Conservation (phyloP, 2,797 vertebrate genomes). For the Arrhamphus sclerolepis region DNA sequence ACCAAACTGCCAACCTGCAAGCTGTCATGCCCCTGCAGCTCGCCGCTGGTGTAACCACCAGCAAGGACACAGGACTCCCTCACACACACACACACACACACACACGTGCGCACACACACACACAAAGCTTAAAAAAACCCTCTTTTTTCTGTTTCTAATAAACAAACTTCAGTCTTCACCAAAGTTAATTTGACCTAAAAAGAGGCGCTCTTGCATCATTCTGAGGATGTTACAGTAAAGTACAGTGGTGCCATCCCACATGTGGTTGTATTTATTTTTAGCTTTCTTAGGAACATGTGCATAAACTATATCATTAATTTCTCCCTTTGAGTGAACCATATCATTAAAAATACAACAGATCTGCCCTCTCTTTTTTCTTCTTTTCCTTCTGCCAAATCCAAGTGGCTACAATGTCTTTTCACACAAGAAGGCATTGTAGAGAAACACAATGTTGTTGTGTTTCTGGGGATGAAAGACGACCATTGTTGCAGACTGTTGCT, state of each 20-base stretch:
- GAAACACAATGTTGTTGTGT: constrained; percentile 75
- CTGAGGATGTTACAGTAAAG: constrained; percentile 23
- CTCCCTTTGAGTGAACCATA: constrained; percentile 36
- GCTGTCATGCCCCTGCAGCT: constrained; percentile 70
- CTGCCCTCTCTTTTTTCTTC: constrained; percentile 22
- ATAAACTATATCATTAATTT: constrained; percentile 66
- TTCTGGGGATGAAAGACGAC: constrained; percentile 62
- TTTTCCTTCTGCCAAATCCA: constrained; percentile 32
- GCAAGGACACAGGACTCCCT: constrained; percentile 3
- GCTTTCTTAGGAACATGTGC: constrained; percentile 61
- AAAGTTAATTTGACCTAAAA: constrained; percentile 24
- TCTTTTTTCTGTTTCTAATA: constrained; percentile 60
- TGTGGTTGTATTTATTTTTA: constrained; percentile 75
- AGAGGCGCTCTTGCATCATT: not conserved
- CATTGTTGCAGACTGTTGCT: constrained; percentile 64
- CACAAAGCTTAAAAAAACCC: constrained; percentile 56
- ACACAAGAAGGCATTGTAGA: constrained; percentile 65
- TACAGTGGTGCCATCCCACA: constrained; percentile 43
- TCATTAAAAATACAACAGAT: constrained; percentile 64
- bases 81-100: constrained; percentile 6
- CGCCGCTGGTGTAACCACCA: constrained; percentile 53
- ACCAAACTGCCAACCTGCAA: constrained; percentile 83
- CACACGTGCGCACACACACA: constrained; percentile 30
- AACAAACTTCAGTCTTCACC: constrained; percentile 19
- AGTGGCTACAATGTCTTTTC: constrained; percentile 50